Evolutionary conservation across 2,888 invertebrate species (phyloP).

Genomic region (Masnerella sp.): DNA sequence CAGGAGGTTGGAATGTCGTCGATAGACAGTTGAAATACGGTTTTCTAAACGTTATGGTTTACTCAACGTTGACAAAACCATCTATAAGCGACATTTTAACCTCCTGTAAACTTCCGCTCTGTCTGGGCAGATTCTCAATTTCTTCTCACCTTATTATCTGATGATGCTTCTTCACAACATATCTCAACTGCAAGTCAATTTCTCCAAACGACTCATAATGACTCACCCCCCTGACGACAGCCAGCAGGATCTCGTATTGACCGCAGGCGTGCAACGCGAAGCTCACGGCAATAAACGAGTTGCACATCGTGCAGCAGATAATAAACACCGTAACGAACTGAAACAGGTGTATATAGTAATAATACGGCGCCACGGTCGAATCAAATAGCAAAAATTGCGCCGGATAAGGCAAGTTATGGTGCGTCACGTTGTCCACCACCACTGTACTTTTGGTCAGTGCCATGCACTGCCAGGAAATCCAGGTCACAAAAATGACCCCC

Average conservation of each 20-base stretch:
- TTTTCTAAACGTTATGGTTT: too few species aligned
- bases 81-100: too few species aligned
- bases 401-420: conserved; percentile 12
- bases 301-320: neutral
- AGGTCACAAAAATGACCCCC: neutral
- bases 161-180: neutral
- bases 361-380: neutral
- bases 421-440: neutral
- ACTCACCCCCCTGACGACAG: neutral
- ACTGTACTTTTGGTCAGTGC: neutral
- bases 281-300: neutral
- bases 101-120: too few species aligned
- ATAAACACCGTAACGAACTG: neutral
- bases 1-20: too few species aligned
- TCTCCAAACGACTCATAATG: neutral
- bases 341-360: conserved; percentile 4
- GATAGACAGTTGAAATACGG: too few species aligned
- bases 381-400: conserved; percentile 1
- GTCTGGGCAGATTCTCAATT: too few species aligned
- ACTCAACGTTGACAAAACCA: too few species aligned
- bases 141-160: neutral
- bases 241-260: conserved; percentile 5
- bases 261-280: conserved; percentile 15
- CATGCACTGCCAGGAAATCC: neutral
- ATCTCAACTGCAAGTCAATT: neutral